Evolutionary conservation across 2,113 vertebrate genomes (phyloP).

Genomic region (Carassius gibelio): DNA sequence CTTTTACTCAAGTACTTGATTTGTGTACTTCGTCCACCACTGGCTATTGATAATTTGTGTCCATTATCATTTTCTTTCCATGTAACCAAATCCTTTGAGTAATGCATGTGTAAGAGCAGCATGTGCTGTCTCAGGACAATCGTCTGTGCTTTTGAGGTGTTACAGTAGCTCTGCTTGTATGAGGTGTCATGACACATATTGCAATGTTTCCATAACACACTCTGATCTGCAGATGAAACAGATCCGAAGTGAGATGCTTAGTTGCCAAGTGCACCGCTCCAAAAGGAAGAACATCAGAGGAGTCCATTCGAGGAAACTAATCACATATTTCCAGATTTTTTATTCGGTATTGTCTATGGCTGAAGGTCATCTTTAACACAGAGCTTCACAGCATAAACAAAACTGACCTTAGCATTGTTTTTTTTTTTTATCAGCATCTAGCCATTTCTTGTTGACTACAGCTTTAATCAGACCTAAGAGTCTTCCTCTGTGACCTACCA

Average conservation of each 20-base stretch:
- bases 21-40: too few relatives aligned
- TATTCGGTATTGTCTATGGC: background rate
- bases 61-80: background rate
- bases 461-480: background rate
- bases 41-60: slow-evolving; percentile 12
- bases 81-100: slow-evolving; percentile 29
- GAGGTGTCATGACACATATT: background rate
- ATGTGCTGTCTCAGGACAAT: background rate
- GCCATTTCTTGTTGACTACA: background rate
- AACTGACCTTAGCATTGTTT: background rate
- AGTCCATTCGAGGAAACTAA: background rate
- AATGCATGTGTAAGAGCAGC: background rate
- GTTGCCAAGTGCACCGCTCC: background rate
- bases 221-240: background rate
- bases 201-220: background rate
- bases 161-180: background rate
- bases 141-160: background rate
- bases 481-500: background rate
- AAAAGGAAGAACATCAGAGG: background rate
- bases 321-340: background rate
- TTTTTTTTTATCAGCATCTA: background rate
- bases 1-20: too few relatives aligned
- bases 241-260: background rate
- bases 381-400: slow-evolving; percentile 11
- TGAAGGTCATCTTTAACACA: background rate